Conservation (phyloP, 2,888 invertebrate species). For the Falcaria lacertinaria region DNA sequence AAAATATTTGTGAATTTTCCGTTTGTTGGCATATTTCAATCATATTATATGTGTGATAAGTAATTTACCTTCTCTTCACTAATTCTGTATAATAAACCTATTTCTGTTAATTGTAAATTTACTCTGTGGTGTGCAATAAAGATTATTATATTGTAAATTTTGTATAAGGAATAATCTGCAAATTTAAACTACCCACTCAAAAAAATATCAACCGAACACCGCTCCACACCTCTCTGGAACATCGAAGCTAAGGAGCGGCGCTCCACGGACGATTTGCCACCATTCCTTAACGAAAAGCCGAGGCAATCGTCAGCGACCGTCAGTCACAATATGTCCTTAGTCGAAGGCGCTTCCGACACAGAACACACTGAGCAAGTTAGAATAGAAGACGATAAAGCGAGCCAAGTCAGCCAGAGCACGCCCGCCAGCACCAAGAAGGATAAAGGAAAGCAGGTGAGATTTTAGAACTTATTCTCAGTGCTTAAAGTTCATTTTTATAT, state of each 20-base stretch:
- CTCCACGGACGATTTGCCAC: slow-evolving; percentile 52
- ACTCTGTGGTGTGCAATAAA: no score
- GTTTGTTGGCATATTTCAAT: no score
- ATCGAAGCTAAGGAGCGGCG: slow-evolving; percentile 43
- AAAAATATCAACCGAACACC: slow-evolving; percentile 6
- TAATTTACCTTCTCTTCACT: no score
- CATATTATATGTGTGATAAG: no score
- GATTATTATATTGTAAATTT: no score
- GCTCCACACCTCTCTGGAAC: slow-evolving; percentile 30
- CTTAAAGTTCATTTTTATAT: not conserved
- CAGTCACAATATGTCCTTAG: slow-evolving; percentile 74
- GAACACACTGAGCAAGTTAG: slow-evolving; percentile 36
- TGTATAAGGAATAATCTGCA: no score
- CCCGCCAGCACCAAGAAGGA: slow-evolving; percentile 31
- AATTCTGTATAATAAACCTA: no score
- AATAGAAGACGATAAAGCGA: slow-evolving; percentile 22
- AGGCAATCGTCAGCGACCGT: slow-evolving; percentile 32
- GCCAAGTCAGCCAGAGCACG: slow-evolving; percentile 14
- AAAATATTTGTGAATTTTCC: no score
- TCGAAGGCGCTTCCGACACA: slow-evolving; percentile 65
- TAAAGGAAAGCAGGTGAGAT: slow-evolving; percentile 27
- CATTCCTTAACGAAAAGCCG: slow-evolving; percentile 56
- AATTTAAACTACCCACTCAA: slow-evolving; percentile 1
- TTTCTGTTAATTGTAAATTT: no score
- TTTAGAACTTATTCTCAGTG: not conserved